Conservation (phyloP, 1,140 invertebrate genomes). For the Drosophila bocqueti region DNA sequence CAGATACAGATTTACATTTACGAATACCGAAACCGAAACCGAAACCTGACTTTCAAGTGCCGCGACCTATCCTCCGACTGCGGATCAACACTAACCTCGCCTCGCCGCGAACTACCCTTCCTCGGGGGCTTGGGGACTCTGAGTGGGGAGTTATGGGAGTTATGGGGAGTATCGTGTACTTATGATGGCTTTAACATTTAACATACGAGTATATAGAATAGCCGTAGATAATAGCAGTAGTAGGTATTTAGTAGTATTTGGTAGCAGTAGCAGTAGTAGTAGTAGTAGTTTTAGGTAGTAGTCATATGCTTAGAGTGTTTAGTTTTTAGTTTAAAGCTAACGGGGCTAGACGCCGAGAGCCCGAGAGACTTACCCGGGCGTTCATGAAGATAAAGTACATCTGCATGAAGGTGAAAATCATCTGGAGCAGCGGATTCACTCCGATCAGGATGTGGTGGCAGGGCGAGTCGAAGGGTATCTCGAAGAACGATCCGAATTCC, state of each 20-base stretch:
- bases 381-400: slow-evolving; percentile 99
- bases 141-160: slow-evolving; percentile 9
- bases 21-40: slow-evolving; percentile 11
- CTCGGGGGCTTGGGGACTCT: slow-evolving; percentile 29
- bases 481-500: slow-evolving; percentile 97
- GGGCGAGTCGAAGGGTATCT: slow-evolving; percentile 94
- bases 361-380: slow-evolving; percentile 92
- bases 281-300: slow-evolving; percentile 41
- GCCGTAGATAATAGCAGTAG: slow-evolving; percentile 44
- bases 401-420: slow-evolving; percentile 99
- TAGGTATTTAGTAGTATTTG: slow-evolving; percentile 21
- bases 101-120: slow-evolving; percentile 31
- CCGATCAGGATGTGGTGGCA: slow-evolving; percentile 95
- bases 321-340: slow-evolving; percentile 18
- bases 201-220: slow-evolving; percentile 57
- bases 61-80: slow-evolving; percentile 17
- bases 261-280: slow-evolving; percentile 34
- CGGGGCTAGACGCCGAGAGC: slow-evolving; percentile 2
- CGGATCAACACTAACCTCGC: slow-evolving; percentile 62
- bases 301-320: slow-evolving; percentile 71
- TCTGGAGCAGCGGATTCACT: slow-evolving; percentile 96
- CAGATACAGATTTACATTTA: slow-evolving; percentile 9
- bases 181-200: slow-evolving; percentile 61
- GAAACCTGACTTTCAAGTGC: slow-evolving; percentile 17
- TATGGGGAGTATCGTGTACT: slow-evolving; percentile 51